Evolutionary conservation across 1,140 invertebrate species (phyloP).

Genomic region (Brachystomella parvula): DNA sequence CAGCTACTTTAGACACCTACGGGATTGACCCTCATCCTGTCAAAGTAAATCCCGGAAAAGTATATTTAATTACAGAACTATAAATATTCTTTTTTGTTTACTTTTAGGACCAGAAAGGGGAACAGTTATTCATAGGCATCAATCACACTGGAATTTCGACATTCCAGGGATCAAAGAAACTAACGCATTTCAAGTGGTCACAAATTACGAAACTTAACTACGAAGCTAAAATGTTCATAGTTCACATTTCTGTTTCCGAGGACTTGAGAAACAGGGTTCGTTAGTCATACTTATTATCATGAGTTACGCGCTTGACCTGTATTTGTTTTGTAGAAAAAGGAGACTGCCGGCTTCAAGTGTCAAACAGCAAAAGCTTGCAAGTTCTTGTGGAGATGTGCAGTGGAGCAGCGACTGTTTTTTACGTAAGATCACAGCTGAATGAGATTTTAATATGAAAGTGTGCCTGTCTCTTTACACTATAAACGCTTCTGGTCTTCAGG

Average conservation of each 20-base stretch:
- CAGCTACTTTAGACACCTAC: conserved; percentile 85
- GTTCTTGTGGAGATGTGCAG: conserved; percentile 90
- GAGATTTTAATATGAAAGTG: not conserved
- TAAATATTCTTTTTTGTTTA: conserved; percentile 9
- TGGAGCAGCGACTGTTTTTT: conserved; percentile 95
- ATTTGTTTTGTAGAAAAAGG: conserved; percentile 74
- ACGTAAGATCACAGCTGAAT: conserved; percentile 59
- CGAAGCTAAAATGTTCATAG: conserved; percentile 97
- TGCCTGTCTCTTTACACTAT: not conserved
- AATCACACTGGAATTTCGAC: conserved; percentile 91
- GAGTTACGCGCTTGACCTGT: conserved; percentile 6
- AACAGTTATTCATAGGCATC: conserved; percentile 85
- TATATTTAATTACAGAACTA: not conserved
- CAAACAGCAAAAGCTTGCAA: conserved; percentile 78
- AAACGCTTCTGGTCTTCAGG: conserved; percentile 10
- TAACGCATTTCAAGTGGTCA: conserved; percentile 89
- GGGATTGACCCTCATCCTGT: conserved; percentile 95
- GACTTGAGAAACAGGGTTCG: conserved; percentile 56
- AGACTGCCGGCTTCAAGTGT: conserved; percentile 92
- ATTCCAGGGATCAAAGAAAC: conserved; percentile 84
- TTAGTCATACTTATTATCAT: conserved; percentile 31
- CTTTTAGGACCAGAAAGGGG: conserved; percentile 74
- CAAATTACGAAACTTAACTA: conserved; percentile 94
- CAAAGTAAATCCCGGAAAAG: conserved; percentile 57
- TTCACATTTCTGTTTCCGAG: conserved; percentile 60